Base-by-base conservation (phyloP, 2,888 invertebrate genomes). In the Nomada lathburiana region DNA sequence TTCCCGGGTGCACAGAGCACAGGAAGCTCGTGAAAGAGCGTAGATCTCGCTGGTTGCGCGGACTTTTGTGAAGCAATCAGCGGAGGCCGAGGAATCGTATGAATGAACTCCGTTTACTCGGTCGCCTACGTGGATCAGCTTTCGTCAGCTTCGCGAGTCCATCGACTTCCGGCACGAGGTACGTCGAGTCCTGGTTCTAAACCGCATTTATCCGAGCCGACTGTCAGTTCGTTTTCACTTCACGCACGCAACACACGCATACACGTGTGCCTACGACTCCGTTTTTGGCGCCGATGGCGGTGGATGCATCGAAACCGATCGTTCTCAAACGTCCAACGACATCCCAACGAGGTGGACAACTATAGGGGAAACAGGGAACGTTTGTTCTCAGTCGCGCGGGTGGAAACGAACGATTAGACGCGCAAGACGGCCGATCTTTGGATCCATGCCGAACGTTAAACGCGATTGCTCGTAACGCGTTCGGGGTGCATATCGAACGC, bases 81-180 rank as follows among this genome's bases (percentile, higher is more conserved):
- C n/a, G 67, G 9, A 42, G 47, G 26, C 2, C n/a, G 65, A 74
- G 65, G 20, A 53, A 63, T 60, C 67, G 70, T 23, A 23, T 59
- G 75, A 65, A 68, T 26, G 57, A 59, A 29, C 62, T n/a, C 57
- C 73, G 79, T 70, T 63, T 44, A 60, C 60, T 52, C 53, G 79
- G 23, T 67, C 82, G 72, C 67, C 70, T 80, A 59, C 53, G 70
- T 82, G 79, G 72, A 71, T 64, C 76, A 89, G 87, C 79, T 86
- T 90, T 91, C 87, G 92, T 92, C 92, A 92, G 92, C 91, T 91
- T 77, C 87, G 90, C 89, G 86, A 87, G 84, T 89, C 89, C 86
- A 86, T 87, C 79, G 88, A 89, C 84, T 89, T 89, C 83, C 89
- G 88, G 83, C 88, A 84, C 80, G 84, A 85, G 80, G 79, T 76